Evolutionary conservation across 1,140 invertebrate species (phyloP).

Genomic region (Ephestia elutella): DNA sequence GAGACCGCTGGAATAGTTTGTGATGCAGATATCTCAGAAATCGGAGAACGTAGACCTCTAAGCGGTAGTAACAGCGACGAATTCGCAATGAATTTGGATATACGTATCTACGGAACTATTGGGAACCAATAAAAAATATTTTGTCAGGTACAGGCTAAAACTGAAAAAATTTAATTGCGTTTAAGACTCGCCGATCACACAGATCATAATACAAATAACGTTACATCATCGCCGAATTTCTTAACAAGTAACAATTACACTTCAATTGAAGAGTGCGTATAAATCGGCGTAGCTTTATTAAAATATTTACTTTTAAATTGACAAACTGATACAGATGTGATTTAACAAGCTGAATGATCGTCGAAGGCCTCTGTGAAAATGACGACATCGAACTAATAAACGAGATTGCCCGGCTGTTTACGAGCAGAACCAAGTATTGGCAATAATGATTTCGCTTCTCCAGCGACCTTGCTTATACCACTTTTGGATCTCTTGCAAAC

Average conservation of each 20-base stretch:
- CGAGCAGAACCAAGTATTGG: not conserved
- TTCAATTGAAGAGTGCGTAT: not conserved
- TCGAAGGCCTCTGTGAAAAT: not conserved
- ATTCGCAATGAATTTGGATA: no score
- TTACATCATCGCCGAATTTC: not conserved
- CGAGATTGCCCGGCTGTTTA: not conserved
- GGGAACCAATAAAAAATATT: no score
- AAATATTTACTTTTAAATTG: not conserved
- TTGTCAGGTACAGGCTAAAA: no score
- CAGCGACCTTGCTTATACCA: not conserved
- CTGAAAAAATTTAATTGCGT: no score
- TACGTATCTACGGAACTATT: no score
- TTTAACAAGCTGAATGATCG: not conserved
- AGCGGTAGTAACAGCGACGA: no score
- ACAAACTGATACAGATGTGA: not conserved
- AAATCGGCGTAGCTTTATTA: not conserved
- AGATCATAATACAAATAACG: not conserved
- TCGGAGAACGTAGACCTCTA: no score
- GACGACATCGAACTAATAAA: not conserved
- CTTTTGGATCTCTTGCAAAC: not conserved
- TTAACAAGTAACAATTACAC: not conserved
- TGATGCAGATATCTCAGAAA: no score
- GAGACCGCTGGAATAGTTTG: no score
- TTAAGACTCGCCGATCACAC: not conserved
- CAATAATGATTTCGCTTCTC: slow-evolving; percentile 3